Evolutionary conservation across 1,140 invertebrate genomes (phyloP).

Genomic region (Globodera rostochiensis): DNA sequence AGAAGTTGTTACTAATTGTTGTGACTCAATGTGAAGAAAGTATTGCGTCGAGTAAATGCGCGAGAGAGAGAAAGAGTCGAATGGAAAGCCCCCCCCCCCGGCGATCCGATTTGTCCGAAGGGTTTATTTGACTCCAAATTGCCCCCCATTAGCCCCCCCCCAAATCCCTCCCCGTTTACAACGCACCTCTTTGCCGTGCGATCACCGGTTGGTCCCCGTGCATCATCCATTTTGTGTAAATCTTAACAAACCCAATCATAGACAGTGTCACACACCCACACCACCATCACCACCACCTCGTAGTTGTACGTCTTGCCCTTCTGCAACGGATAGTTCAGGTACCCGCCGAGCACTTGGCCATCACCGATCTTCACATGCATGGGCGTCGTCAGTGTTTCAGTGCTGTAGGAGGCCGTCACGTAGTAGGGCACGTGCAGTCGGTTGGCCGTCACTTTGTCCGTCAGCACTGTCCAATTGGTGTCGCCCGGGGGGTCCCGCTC

Average conservation of each 20-base stretch:
- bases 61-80: no score
- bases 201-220: conserved; percentile 56
- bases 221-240: conserved; percentile 62
- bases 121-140: neutral
- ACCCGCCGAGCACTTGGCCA: conserved; percentile 62
- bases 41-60: neutral
- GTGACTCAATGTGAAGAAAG: no score
- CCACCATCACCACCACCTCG: conserved; percentile 32
- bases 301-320: conserved; percentile 66
- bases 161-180: neutral
- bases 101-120: neutral
- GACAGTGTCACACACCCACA: neutral
- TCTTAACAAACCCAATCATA: neutral
- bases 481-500: conserved; percentile 64
- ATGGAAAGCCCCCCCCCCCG: no score
- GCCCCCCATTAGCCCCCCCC: neutral
- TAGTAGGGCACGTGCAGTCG: conserved; percentile 62
- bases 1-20: no score
- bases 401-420: conserved; percentile 60
- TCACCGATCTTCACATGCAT: conserved; percentile 57
- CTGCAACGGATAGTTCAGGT: conserved; percentile 62
- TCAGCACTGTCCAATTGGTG: conserved; percentile 64
- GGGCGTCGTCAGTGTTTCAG: conserved; percentile 53
- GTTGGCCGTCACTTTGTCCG: conserved; percentile 65
- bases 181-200: conserved; percentile 57